Evolutionary conservation across 1,140 invertebrate genomes (phyloP), one percentile per base, ranked within the genome.

Genomic region (Teleogryllus occipitalis): DNA sequence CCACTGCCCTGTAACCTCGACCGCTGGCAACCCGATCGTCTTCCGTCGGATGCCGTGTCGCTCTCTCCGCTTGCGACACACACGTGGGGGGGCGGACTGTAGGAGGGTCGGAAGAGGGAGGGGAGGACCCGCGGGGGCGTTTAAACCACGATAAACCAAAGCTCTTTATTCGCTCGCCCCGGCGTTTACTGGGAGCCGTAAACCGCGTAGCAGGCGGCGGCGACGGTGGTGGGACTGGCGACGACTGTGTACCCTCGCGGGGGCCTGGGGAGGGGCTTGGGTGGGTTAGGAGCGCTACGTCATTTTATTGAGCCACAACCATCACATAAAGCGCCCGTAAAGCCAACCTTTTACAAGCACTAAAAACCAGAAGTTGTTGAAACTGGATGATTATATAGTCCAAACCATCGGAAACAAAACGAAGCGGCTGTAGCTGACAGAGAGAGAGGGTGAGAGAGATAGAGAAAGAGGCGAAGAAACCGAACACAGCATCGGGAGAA

Each of bases 291-390:
- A 65, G 18, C 54, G 54, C 54, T 65, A 65, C 54, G 54, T 65
- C 54, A 65, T 65, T 65, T 65, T 65, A 65, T 65, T 65, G 54
- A 65, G 54, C 54, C 54, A 65, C 54, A 65, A 65, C 54, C 54
- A 65, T 65, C 54, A 65, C 54, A 65, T 65, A 65, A 65, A 65
- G 7, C 54, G 54, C 10, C 54, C 54, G 54, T 65, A 65, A 65
- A 65, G 54, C 54, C 54, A 65, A 65, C 54, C 54, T 65, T 65
- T 65, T 65, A 65, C 54, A 65, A 65, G 54, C 54, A 65, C 2
- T 65, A 65, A 65, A 65, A 65, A 65, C 54, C 54, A 65, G 54
- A 65, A 65, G 54, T 65, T 65, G 54, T 65, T 65, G 54, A 65
- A 65, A 65, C 54, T 2, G 54, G 54, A 65, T 65, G 54, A 65